Conservation (phyloP, 1,140 invertebrate genomes). For the Diorhabda elongata region DNA sequence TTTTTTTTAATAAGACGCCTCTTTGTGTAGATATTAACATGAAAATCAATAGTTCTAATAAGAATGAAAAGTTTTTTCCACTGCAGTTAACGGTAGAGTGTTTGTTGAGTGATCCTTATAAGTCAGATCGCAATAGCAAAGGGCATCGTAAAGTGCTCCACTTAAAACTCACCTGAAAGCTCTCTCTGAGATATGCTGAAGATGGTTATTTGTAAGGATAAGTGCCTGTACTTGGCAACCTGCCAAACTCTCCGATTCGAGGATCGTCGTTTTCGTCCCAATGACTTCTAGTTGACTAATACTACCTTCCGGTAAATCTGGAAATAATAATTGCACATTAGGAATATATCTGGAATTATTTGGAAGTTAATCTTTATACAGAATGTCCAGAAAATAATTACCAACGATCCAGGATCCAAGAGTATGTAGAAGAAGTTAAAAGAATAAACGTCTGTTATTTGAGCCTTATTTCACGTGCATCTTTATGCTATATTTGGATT, state of each 20-base stretch:
- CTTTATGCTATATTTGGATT: no score
- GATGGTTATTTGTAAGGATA: slow-evolving; percentile 43
- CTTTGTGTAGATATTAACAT: no score
- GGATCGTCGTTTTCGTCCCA: slow-evolving; percentile 37
- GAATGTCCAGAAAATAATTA: no score
- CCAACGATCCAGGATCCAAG: no score
- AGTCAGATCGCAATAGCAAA: slow-evolving; percentile 1
- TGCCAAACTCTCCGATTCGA: slow-evolving; percentile 42
- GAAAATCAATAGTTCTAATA: no score
- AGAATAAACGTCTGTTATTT: no score
- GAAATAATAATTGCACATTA: background rate
- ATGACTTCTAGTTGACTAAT: slow-evolving; percentile 44
- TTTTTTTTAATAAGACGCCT: no score
- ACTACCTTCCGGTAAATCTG: slow-evolving; percentile 42
- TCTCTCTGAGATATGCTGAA: slow-evolving; percentile 43
- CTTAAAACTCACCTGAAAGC: slow-evolving; percentile 41
- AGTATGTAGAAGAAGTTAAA: no score
- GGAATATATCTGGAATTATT: background rate
- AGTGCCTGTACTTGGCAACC: slow-evolving; percentile 45
- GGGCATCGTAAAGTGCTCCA: background rate
- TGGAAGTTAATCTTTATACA: no score
- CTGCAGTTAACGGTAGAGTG: background rate
- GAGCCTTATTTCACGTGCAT: no score
- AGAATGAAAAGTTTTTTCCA: no score
- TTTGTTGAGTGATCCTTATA: background rate